Conservation (phyloP, 2,888 invertebrate species). For the Gortyna flavago region DNA sequence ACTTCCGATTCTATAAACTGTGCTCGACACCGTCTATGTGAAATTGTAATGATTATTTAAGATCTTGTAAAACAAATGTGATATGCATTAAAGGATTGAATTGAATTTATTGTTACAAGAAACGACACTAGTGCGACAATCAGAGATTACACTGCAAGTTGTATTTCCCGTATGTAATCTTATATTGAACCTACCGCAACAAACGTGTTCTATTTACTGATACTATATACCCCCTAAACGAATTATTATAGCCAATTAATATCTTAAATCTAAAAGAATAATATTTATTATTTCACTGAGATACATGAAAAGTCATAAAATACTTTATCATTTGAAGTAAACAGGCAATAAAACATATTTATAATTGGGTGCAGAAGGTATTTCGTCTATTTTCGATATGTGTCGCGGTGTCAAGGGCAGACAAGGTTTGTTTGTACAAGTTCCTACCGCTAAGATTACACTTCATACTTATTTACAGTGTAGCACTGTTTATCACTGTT, state of each 20-base stretch:
- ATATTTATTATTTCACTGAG: neutral
- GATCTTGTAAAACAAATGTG: neutral
- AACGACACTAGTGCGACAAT: neutral
- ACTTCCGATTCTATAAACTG: too few species aligned
- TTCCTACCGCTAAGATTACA: slow-evolving; percentile 35
- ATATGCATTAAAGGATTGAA: neutral
- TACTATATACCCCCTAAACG: neutral
- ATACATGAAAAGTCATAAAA: slow-evolving; percentile 23
- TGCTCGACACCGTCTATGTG: neutral
- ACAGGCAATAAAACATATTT: slow-evolving; percentile 17
- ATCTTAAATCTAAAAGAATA: neutral
- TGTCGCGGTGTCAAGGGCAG: slow-evolving; percentile 61
- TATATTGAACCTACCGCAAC: slow-evolving; percentile 21
- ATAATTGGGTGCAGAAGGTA: slow-evolving; percentile 20
- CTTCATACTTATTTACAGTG: slow-evolving; percentile 46
- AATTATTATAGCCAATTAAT: neutral
- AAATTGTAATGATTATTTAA: neutral
- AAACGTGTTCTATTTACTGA: neutral
- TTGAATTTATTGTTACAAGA: neutral
- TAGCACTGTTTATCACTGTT: slow-evolving; percentile 1
- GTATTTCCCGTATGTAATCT: neutral
- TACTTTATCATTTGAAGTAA: slow-evolving; percentile 42
- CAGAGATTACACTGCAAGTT: neutral
- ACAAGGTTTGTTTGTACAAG: slow-evolving; percentile 46
- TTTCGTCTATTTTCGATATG: slow-evolving; percentile 26